Evolutionary conservation across 1,140 invertebrate genomes (phyloP).

Genomic region (Dendroctonus ponderosae): DNA sequence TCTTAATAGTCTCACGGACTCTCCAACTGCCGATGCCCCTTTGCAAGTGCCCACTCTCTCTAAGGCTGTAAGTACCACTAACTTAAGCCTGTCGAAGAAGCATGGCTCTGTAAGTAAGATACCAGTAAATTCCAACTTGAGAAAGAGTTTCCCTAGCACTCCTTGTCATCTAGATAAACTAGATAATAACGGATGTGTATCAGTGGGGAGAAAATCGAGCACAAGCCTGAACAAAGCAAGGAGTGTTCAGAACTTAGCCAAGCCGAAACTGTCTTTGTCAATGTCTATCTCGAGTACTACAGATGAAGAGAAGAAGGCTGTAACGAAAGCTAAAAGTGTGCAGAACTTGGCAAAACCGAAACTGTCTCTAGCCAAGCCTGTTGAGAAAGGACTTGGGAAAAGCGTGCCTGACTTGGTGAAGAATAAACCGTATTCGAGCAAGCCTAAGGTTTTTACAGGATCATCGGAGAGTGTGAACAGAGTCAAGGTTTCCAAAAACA

Average conservation of each 20-base stretch:
- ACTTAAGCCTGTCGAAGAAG: slow-evolving; percentile 38
- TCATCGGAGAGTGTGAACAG: slow-evolving; percentile 3
- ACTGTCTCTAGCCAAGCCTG: slow-evolving; percentile 11
- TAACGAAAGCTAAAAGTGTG: slow-evolving; percentile 35
- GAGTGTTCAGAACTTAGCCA: slow-evolving; percentile 37
- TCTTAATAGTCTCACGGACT: slow-evolving; percentile 40
- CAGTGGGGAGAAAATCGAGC: slow-evolving; percentile 1
- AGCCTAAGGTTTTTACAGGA: background rate
- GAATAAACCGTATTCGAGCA: slow-evolving; percentile 1
- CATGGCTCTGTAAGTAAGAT: slow-evolving; percentile 39
- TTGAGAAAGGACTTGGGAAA: slow-evolving; percentile 11
- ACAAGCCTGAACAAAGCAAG: slow-evolving; percentile 29
- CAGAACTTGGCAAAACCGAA: slow-evolving; percentile 37
- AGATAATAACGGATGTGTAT: slow-evolving; percentile 41
- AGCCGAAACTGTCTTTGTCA: slow-evolving; percentile 28
- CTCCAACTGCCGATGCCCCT: background rate
- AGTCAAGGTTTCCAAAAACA: slow-evolving; percentile 11
- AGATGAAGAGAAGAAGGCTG: background rate
- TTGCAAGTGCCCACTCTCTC: slow-evolving; percentile 13
- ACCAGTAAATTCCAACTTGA: slow-evolving; percentile 44
- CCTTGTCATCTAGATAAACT: slow-evolving; percentile 46
- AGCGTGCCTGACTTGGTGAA: slow-evolving; percentile 31
- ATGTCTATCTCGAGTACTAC: background rate
- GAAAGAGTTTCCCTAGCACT: slow-evolving; percentile 45
- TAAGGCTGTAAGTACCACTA: slow-evolving; percentile 36